Base-by-base conservation (phyloP, 2,888 invertebrate species). In the Empis livida region DNA sequence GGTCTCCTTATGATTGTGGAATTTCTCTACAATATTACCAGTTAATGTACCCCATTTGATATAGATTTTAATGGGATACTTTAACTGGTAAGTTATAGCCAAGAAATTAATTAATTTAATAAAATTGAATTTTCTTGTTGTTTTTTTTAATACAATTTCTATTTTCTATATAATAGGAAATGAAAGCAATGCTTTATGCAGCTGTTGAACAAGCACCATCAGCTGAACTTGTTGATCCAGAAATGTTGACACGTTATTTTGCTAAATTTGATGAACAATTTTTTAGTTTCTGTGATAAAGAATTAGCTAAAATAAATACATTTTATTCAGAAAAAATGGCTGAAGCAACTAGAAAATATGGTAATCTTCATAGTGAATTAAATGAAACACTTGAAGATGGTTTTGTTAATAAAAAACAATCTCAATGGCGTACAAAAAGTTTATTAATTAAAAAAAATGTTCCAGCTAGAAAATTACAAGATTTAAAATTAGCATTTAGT, bases 321-420 rank as follows among this genome's bases (percentile, higher is more conserved):
- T 92, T 91, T 67, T 92, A 84, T 62, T 80, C 84, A 73, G 89
- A 92, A 68, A 92, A 92, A 69, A 71, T 92, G 59, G 90, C 91
- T 0, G 91, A 92, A 69, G 90, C 90, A 0, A 85, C 82, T 10
- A 73, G 88, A 48, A 88, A 87, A 63, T 85, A 79, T 68, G 82
- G 82, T 10, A 82, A 76, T 47, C 68, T 90, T 23, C 77, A 80
- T 53, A 80, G 79, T 49, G 88, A 89, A 59, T 65, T 89, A 17
- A 77, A 79, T 5, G 73, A 72, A 54, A 66, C 71, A 1, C 46
- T 68, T 42, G 67, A 71, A 51, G 68, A 65, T 57, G 71, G 71
- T 0, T 66, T 62, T 30, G 60, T 65, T 0, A 62, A 61, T 42
- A 58, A 59, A 43, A 69, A 70, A 49, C 64, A 63, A 47, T 62